Evolutionary conservation across 2,797 vertebrate genomes (phyloP).

Genomic region (Brachyrhaphis roseni): DNA sequence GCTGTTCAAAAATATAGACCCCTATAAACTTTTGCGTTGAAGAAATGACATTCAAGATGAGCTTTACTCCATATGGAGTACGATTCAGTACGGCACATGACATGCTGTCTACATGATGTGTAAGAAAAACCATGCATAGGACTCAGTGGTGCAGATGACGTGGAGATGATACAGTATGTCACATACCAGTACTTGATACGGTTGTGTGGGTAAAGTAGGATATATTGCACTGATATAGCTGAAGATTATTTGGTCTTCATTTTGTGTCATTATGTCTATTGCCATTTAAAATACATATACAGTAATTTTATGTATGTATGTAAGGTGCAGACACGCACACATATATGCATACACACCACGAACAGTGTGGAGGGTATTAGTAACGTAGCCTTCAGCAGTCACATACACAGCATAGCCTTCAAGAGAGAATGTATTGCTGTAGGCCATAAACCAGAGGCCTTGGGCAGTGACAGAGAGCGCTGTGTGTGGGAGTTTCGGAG

Average conservation of each 20-base stretch:
- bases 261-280: slow-evolving; percentile 25
- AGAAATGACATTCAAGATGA: slow-evolving; percentile 8
- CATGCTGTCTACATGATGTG: slow-evolving; percentile 17
- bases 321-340: not conserved
- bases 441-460: slow-evolving; percentile 68
- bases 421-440: slow-evolving; percentile 60
- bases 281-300: slow-evolving; percentile 37
- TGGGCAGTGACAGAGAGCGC: slow-evolving; percentile 54
- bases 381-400: slow-evolving; percentile 61
- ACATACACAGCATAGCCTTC: slow-evolving; percentile 64
- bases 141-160: slow-evolving; percentile 11
- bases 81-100: slow-evolving; percentile 11
- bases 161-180: slow-evolving; percentile 13
- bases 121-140: slow-evolving; percentile 17
- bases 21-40: slow-evolving; percentile 13
- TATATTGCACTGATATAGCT: slow-evolving; percentile 25
- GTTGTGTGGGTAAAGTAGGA: slow-evolving; percentile 7
- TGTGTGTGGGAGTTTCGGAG: slow-evolving; percentile 20
- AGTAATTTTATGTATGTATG: slow-evolving; percentile 1
- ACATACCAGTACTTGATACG: slow-evolving; percentile 12
- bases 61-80: not conserved
- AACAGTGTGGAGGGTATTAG: slow-evolving; percentile 44
- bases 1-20: slow-evolving; percentile 26
- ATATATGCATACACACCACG: slow-evolving; percentile 7
- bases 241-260: slow-evolving; percentile 24